Conservation (phyloP, 2,888 invertebrate genomes). For the Lacanobia oleracea region DNA sequence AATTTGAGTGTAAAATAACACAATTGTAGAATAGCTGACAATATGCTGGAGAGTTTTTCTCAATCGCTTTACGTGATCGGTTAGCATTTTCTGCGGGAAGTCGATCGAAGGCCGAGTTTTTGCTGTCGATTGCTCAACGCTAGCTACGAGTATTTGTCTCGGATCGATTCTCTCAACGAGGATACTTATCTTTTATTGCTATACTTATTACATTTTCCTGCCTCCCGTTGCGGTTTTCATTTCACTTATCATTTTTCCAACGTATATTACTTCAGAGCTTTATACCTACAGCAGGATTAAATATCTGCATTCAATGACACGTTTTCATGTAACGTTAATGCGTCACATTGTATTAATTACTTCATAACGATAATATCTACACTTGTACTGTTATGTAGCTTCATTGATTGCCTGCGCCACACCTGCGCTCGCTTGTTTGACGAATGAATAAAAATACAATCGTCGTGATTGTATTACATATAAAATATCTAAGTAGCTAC, state of each 20-base stretch:
- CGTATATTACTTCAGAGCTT: neutral
- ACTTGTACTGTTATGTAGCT: neutral
- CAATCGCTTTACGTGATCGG: slow-evolving; percentile 52
- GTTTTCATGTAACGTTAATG: slow-evolving; percentile 15
- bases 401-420: neutral
- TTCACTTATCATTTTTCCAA: neutral
- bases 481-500: too few relatives aligned
- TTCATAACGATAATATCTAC: slow-evolving; percentile 4
- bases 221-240: neutral
- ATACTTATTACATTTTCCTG: neutral
- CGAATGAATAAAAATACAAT: neutral
- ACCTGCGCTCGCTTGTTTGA: neutral
- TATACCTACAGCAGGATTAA: slow-evolving; percentile 6
- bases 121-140: slow-evolving; percentile 47
- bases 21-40: slow-evolving; percentile 25
- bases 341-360: neutral
- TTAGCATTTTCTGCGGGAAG: slow-evolving; percentile 44
- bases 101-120: slow-evolving; percentile 58
- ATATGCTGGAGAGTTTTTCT: slow-evolving; percentile 50
- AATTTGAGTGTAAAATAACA: neutral
- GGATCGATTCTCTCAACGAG: slow-evolving; percentile 40
- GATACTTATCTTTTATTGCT: slow-evolving; percentile 18
- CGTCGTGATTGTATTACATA: neutral
- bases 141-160: slow-evolving; percentile 49
- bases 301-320: slow-evolving; percentile 1